Percentiles rank a stretch among this genome's conserved stretches.
These are phyloP conservation scores for Chloroceryle aenea DNA, from an alignment of 2,113 vertebrate species.

Conservation along the genomic window DNA sequence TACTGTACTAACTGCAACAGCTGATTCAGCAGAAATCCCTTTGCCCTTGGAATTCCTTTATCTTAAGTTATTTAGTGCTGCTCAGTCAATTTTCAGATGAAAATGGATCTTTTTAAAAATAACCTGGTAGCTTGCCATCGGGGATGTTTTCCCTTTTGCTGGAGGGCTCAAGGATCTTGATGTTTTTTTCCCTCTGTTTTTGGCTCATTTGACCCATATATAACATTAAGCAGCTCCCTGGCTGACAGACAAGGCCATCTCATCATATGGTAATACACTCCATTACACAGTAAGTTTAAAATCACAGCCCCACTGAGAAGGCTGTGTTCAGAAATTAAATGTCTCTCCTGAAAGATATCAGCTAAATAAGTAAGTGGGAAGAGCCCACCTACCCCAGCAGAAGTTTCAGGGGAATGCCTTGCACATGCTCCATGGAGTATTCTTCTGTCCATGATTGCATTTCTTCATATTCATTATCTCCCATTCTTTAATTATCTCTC, in stretches of 20 bases:
- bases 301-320: constrained; percentile 70
- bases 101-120: constrained; percentile 20
- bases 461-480: neutral
- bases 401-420: neutral
- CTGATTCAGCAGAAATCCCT: constrained; percentile 15
- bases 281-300: constrained; percentile 78
- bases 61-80: constrained; percentile 2
- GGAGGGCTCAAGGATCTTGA: constrained; percentile 24
- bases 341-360: constrained; percentile 38
- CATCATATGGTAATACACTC: constrained; percentile 74
- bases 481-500: neutral
- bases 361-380: neutral
- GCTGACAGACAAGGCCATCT: constrained; percentile 73
- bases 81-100: constrained; percentile 41
- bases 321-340: constrained; percentile 60
- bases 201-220: constrained; percentile 78
- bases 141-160: constrained; percentile 12
- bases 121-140: neutral
- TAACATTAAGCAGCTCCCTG: constrained; percentile 72
- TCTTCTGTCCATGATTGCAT: neutral
- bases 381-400: neutral
- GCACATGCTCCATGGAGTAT: neutral
- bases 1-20: neutral
- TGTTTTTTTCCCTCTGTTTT: neutral
- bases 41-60: constrained; percentile 41